Base-by-base conservation (phyloP, 2,888 invertebrate genomes). In the Agrotis puta region DNA sequence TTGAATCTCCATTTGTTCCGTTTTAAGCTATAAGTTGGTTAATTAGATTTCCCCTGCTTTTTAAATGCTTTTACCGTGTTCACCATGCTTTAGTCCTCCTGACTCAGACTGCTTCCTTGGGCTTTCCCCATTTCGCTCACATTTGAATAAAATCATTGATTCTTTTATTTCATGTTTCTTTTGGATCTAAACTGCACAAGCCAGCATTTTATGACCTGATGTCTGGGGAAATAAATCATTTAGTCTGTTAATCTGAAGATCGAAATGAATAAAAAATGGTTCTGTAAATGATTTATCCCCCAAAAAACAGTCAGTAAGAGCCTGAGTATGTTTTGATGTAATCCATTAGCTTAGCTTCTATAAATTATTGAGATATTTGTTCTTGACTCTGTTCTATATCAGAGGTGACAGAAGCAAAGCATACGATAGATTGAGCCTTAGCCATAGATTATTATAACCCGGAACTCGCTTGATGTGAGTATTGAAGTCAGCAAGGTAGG, bases 171-270 rank as follows among this genome's bases (percentile, higher is more conserved):
- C 9, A 14, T n/a, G 39, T 43, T 61, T 43, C 2, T 1, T 20
- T 51, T 24, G 5, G 2, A 50, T 61, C 6, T 63, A n/a, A 1
- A 54, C 39, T 27, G 72, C 64, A 6, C 72, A 72, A 53, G 48
- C 27, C 69, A 64, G 47, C 2, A 54, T 56, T 2, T 14, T 59
- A 64, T n/a, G 5, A 33, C 24, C 47, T 4, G 18, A 51, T 59
- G 54, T 54, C 65, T 59, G 16, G 3, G 20, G 43, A 9, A n/a
- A 51, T 43, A 5, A 65, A 77, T 74, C 45, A 65, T 68, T 43
- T 22, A 53, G 57, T 65, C 5, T n/a, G 4, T 53, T 7, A 24
- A 1, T 63, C 20, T 54, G 24, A 51, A 59, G 58, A 27, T 65
- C 18, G 51, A 4, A 33, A n/a, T 63, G 14, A 18, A 43, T 74